These are phyloP conservation scores for Alauda arvensis DNA, from an alignment of 2,797 vertebrate species.

Conservation along the genomic window DNA sequence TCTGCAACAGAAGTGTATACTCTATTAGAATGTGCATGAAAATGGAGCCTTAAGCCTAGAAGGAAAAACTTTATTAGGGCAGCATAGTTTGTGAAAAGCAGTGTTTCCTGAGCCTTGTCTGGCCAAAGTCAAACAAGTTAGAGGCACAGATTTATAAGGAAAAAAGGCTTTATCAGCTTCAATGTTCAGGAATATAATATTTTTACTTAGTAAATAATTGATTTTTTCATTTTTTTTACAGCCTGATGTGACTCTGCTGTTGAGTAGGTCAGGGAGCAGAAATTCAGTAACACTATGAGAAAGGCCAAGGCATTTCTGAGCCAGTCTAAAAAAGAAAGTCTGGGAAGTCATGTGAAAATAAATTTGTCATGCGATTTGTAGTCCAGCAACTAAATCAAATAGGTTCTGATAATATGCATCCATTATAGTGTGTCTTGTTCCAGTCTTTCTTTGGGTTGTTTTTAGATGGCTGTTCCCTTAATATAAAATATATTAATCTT, in stretches of 20 bases:
- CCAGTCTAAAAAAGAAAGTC: constrained; percentile 3
- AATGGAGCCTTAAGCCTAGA: not conserved
- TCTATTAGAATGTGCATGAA: not conserved
- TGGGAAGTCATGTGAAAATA: constrained; percentile 16
- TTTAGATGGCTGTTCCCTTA: not conserved
- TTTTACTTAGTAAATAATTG: not conserved
- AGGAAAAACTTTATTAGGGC: not conserved
- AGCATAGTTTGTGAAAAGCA: not conserved
- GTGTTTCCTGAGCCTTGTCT: not conserved
- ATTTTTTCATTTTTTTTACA: not conserved
- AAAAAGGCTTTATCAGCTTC: not conserved
- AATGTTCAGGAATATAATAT: not conserved
- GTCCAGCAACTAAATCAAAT: not conserved
- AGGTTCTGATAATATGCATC: not conserved
- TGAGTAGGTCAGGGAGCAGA: not conserved
- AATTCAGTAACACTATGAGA: not conserved
- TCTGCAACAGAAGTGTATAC: not conserved
- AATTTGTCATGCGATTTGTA: not conserved
- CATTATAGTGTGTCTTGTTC: not conserved
- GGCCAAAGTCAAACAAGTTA: not conserved
- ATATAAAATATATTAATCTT: not conserved
- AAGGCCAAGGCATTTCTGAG: constrained; percentile 11
- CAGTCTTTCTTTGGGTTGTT: not conserved
- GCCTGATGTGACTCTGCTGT: not conserved
- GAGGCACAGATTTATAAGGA: not conserved